Percentiles rank a stretch among this genome's conserved stretches.
Evolutionary conservation across 2,888 invertebrate genomes (phyloP).

Genomic region (Chirona hameri): DNA sequence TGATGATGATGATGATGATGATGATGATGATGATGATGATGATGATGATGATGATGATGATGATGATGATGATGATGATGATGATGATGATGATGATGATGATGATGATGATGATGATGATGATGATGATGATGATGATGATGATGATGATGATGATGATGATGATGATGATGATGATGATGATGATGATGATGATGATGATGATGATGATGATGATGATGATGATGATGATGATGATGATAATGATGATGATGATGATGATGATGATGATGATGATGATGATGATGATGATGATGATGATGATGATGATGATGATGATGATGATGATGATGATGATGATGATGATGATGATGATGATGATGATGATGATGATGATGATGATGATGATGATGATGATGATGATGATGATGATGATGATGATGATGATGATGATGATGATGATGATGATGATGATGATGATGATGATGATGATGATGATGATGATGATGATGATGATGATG

Average conservation of each 20-base stretch:
- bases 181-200: slow-evolving; percentile 22
- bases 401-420: slow-evolving; percentile 22
- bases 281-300: slow-evolving; percentile 22
- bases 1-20: slow-evolving; percentile 22
- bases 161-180: slow-evolving; percentile 22
- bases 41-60: slow-evolving; percentile 22
- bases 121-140: slow-evolving; percentile 22
- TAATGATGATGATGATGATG: slow-evolving; percentile 22
- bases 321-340: slow-evolving; percentile 22
- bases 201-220: slow-evolving; percentile 22
- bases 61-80: slow-evolving; percentile 22
- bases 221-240: slow-evolving; percentile 22
- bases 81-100: slow-evolving; percentile 22
- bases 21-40: slow-evolving; percentile 22
- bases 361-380: slow-evolving; percentile 22
- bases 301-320: slow-evolving; percentile 22
- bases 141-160: slow-evolving; percentile 22
- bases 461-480: slow-evolving; percentile 22
- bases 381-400: slow-evolving; percentile 22
- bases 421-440: slow-evolving; percentile 22
- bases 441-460: slow-evolving; percentile 22
- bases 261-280: slow-evolving; percentile 22
- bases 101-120: slow-evolving; percentile 22
- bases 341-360: slow-evolving; percentile 22
- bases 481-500: slow-evolving; percentile 22